Evolutionary conservation across 2,888 invertebrate species (phyloP).

Genomic region (Nemoura dubitans): DNA sequence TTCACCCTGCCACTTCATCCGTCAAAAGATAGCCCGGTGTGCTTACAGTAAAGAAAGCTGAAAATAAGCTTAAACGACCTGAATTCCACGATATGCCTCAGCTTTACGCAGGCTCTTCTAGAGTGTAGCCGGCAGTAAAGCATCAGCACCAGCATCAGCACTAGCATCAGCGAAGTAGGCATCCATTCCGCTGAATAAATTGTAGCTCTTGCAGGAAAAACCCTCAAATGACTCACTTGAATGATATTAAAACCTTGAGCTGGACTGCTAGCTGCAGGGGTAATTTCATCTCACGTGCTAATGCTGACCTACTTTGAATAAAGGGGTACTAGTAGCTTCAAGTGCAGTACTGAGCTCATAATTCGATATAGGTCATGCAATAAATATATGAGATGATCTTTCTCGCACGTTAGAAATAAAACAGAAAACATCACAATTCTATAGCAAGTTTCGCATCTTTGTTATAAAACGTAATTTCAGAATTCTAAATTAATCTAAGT

Average conservation of each 20-base stretch:
- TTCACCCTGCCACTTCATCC: background rate
- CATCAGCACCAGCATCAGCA: background rate
- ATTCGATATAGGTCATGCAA: background rate
- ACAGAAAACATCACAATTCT: no score
- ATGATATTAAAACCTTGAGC: background rate
- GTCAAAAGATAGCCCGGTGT: background rate
- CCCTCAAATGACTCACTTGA: background rate
- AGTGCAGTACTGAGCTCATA: background rate
- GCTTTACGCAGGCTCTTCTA: no score
- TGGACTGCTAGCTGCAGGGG: background rate
- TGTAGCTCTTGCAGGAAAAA: background rate
- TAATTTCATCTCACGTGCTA: background rate
- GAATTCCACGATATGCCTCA: background rate
- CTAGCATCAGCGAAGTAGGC: background rate
- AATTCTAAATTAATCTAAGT: no score
- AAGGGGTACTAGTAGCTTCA: background rate
- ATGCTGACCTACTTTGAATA: background rate
- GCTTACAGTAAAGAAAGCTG: background rate
- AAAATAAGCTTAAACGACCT: background rate
- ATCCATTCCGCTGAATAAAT: background rate
- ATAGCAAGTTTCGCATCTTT: no score
- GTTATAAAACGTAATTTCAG: no score
- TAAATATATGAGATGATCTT: no score
- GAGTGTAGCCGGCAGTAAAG: no score
- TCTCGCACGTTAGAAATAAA: no score